Conservation (phyloP, 2,113 vertebrate genomes). For the Micronycteris hirsuta region DNA sequence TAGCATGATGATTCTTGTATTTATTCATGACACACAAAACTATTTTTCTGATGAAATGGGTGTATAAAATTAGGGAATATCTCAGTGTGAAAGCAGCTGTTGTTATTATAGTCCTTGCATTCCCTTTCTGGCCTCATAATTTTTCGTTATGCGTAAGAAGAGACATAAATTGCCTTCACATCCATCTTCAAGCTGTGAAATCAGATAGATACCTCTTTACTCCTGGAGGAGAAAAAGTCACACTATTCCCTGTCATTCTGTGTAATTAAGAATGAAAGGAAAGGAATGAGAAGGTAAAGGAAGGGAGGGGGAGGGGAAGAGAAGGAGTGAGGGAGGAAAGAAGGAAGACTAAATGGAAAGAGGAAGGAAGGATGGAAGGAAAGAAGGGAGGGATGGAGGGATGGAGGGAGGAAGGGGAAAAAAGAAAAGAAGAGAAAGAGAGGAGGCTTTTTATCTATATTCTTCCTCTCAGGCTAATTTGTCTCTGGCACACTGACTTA, state of each 20-base stretch:
- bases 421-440: background rate
- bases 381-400: fast-evolving
- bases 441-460: background rate
- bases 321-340: fast-evolving
- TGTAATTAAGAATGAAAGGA: background rate
- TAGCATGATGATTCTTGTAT: background rate
- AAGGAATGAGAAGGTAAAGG: too few relatives aligned
- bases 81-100: background rate
- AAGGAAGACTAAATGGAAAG: background rate
- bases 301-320: fast-evolving
- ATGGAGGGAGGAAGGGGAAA: too few relatives aligned
- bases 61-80: background rate
- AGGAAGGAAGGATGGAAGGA: background rate
- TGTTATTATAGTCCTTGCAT: background rate
- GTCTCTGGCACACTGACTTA: background rate
- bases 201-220: background rate
- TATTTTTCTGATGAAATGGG: background rate
- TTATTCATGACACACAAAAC: background rate
- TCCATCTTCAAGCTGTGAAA: background rate
- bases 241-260: background rate
- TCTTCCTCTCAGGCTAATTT: background rate
- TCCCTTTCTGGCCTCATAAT: background rate
- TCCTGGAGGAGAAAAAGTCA: background rate
- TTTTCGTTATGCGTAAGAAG: background rate
- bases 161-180: background rate